Evolutionary conservation across 2,797 vertebrate genomes (phyloP).

Genomic region (Liparis tanakae): DNA sequence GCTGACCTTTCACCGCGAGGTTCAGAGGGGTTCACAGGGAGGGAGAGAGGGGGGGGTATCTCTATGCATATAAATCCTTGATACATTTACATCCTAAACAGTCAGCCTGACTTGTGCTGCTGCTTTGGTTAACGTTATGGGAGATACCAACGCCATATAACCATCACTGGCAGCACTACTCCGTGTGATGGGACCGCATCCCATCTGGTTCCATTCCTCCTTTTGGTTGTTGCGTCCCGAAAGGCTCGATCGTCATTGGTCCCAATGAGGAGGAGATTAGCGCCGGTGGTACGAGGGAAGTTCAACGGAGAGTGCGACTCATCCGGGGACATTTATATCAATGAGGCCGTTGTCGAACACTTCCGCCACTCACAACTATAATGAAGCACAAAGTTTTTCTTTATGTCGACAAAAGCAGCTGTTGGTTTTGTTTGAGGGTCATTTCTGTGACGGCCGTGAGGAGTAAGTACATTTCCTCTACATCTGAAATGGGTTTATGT

Average conservation of each 20-base stretch:
- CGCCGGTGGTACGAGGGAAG: constrained; percentile 44
- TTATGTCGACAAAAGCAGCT: not conserved
- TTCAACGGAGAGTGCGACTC: constrained; percentile 39
- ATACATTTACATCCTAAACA: constrained; percentile 22
- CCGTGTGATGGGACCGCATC: constrained; percentile 46
- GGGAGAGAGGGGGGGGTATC: not conserved
- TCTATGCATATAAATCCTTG: constrained; percentile 26
- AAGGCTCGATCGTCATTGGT: constrained; percentile 65
- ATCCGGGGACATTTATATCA: constrained; percentile 62
- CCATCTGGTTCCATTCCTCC: constrained; percentile 67
- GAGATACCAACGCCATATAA: constrained; percentile 8
- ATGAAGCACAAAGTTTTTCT: constrained; percentile 10
- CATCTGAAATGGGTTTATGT: constrained; percentile 57
- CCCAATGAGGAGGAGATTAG: constrained; percentile 70
- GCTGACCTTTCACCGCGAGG: constrained; percentile 56
- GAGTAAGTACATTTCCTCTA: constrained; percentile 46
- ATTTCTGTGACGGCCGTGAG: not conserved
- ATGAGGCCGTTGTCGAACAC: constrained; percentile 39
- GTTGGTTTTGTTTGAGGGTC: constrained; percentile 1
- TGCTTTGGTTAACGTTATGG: not conserved
- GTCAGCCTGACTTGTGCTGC: not conserved
- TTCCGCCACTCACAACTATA: constrained; percentile 32
- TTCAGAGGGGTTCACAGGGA: constrained; percentile 6
- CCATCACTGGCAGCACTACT: constrained; percentile 8
- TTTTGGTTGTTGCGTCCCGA: constrained; percentile 69